Evolutionary conservation across 2,797 vertebrate species (phyloP).

Genomic region (Alectoris magna): DNA sequence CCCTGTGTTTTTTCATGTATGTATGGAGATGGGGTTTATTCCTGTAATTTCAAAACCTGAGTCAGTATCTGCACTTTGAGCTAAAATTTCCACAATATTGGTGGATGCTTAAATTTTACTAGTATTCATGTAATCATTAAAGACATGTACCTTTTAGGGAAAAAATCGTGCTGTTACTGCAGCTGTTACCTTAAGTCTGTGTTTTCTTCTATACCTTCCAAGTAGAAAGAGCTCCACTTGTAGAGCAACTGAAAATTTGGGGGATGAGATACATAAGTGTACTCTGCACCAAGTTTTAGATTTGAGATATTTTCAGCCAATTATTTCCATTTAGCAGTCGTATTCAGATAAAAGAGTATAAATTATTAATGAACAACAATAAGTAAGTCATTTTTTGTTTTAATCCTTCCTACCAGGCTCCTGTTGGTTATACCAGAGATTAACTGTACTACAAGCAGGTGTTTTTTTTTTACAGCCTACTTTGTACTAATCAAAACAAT

Average conservation of each 20-base stretch:
- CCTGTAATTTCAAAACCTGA: background rate
- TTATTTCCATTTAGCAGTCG: constrained; percentile 26
- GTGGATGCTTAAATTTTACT: background rate
- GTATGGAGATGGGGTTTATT: background rate
- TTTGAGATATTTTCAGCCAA: background rate
- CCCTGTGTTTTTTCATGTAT: fast-evolving
- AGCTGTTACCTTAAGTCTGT: constrained; percentile 54
- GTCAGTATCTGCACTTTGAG: background rate
- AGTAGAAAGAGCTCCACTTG: background rate
- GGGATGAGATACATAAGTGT: background rate
- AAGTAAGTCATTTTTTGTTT: no score
- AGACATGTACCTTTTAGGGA: background rate
- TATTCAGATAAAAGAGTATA: background rate
- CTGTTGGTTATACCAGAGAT: background rate
- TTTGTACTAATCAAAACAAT: constrained; percentile 21
- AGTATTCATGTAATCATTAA: background rate
- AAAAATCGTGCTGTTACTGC: constrained; percentile 39
- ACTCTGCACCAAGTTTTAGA: background rate
- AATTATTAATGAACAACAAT: constrained; percentile 30
- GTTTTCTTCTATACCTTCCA: background rate
- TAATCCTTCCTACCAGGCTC: background rate
- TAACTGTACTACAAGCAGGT: background rate
- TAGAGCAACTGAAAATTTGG: background rate
- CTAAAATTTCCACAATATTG: background rate
- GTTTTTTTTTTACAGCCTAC: background rate